Percentiles rank a stretch among this genome's conserved stretches.
Conservation (phyloP, 2,113 vertebrate genomes). For the Pituophis catenifer region DNA sequence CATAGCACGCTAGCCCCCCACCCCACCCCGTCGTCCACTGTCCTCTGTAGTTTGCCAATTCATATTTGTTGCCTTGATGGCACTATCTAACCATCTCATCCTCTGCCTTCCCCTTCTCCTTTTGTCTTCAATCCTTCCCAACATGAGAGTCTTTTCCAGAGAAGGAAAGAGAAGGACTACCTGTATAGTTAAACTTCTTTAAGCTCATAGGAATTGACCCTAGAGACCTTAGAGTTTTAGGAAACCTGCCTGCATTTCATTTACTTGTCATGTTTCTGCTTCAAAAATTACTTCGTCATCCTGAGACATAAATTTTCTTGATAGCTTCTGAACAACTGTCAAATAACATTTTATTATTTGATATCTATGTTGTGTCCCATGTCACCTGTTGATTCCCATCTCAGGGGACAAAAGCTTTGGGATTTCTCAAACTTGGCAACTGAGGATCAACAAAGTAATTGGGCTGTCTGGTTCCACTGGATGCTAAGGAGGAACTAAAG, state of each 20-base stretch:
- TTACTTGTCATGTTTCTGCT: slow-evolving; percentile 46
- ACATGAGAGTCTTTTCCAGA: too few species aligned
- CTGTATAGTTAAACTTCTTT: slow-evolving; percentile 13
- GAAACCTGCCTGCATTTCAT: slow-evolving; percentile 38
- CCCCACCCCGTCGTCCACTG: too few species aligned
- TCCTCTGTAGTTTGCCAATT: too few species aligned
- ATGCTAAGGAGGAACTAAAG: neutral
- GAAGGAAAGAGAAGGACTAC: too few species aligned
- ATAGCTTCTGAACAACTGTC: slow-evolving; percentile 54
- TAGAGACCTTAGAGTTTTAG: slow-evolving; percentile 26
- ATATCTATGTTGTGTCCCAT: neutral
- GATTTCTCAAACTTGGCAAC: slow-evolving; percentile 5
- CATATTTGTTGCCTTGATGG: too few species aligned
- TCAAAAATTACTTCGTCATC: slow-evolving; percentile 42
- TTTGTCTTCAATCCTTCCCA: too few species aligned
- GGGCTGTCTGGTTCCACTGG: neutral
- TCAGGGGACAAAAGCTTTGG: slow-evolving; percentile 17
- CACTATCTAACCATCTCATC: too few species aligned
- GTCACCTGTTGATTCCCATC: slow-evolving; percentile 42
- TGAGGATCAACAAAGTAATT: slow-evolving; percentile 21
- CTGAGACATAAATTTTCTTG: slow-evolving; percentile 21
- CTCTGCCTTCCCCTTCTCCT: too few species aligned
- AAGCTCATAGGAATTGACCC: slow-evolving; percentile 24
- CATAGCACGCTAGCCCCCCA: too few species aligned
- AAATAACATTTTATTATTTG: slow-evolving; percentile 54